Base-by-base conservation (phyloP, 2,113 vertebrate species). In the Egretta garzetta region DNA sequence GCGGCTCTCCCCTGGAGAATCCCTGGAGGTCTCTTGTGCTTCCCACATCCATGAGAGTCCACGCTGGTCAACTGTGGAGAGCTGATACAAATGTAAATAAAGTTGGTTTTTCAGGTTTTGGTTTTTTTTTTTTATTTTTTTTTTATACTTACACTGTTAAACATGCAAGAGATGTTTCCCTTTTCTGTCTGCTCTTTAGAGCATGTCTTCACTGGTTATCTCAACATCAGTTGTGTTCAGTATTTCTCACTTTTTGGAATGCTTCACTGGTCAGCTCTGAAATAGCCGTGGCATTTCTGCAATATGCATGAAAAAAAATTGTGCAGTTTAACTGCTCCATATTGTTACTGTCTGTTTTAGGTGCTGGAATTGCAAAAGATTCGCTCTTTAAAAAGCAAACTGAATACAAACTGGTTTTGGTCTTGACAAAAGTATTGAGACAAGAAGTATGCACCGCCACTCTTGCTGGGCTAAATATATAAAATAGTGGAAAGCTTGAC, bases 51-150 rank as follows among this genome's bases (percentile, higher is more conserved):
- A 0, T 49, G 50, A 77, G 32, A 88, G 32, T 47, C 64, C 19
- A 11, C 0, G 0, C 2, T 63, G 71, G 77, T 90, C 91, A 94
- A 5, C 22, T 20, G 10, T 20, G 59, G 37, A 49, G 12, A 41
- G 66, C 13, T 49, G 64, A 75, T 68, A 58, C 5, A 0, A 72
- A 49, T 80, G 77, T 96, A 95, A 97, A 97, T 96, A 80, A 96
- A 96, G 32, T 20, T 70, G 41, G 41, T 15, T 43, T 43, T 43
- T 43, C 15, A 14, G 41, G 8, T 41, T 41, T 43, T 14, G 41
- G 41, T 5, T 12, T 43, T 43, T 43, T 43, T 12, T 43, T 43
- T 43, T 43, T 6, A 14, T 43, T 41, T 20, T 1, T 1, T 49
- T 86, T 91, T 71, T 37, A 52, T 35, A 8, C 53, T 81, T 75